phyloP scores from a whole-genome alignment of 2,888 invertebrate species.

The Tridacna gigas region DNA sequence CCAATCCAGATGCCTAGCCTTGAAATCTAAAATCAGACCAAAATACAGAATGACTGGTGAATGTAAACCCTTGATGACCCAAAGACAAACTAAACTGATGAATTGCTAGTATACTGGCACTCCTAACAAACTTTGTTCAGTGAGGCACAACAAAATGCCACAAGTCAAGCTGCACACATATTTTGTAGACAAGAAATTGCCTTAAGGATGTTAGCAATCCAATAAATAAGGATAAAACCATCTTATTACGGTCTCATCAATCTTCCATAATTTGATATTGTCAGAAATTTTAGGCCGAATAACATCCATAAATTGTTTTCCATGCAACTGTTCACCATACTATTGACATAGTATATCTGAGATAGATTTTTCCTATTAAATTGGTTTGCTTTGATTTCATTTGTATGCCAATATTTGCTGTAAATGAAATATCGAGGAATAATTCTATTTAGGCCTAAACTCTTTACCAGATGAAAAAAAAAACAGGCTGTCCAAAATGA shows the following conservation, averaged over 20 bases:
- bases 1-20: no score
- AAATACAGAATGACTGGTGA: no score
- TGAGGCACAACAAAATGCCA: no score
- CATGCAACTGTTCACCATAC: slow-evolving; percentile 2
- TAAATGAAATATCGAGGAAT: not conserved
- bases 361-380: not conserved
- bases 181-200: not conserved
- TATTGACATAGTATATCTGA: slow-evolving; percentile 12
- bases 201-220: not conserved
- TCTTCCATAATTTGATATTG: slow-evolving; percentile 19
- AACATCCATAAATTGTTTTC: slow-evolving; percentile 23
- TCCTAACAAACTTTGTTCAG: no score
- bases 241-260: slow-evolving; percentile 18
- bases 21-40: no score
- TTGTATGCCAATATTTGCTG: not conserved
- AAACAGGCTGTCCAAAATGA: no score
- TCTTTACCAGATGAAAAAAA: no score
- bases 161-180: not conserved
- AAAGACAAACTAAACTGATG: no score
- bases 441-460: not conserved
- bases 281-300: slow-evolving; percentile 14
- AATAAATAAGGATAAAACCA: slow-evolving; percentile 18
- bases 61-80: no score
- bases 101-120: no score
- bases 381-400: not conserved